Base-by-base conservation (phyloP, 2,888 invertebrate genomes). In the Epirrita christyi region DNA sequence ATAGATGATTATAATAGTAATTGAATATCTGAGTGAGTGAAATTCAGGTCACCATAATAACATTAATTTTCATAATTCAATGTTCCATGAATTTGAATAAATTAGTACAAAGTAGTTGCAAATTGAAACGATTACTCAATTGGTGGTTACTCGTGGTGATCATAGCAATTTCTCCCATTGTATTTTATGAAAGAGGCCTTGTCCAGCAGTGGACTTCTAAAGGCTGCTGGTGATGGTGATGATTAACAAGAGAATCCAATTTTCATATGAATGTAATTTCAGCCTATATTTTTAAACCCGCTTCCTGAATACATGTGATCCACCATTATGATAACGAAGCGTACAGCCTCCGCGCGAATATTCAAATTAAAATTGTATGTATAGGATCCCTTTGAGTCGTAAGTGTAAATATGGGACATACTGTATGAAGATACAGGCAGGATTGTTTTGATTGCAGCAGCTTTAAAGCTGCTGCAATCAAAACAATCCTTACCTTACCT, bases 281-380 rank as follows among this genome's bases (percentile, higher is more conserved):
- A 38, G 46, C 40, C 40, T 42, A 46, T 54, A 50, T 54, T 58
- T 58, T 53, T 53, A 58, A 58, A 49, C 48, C 49, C 49, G 28
- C 47, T 13, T 48, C 44, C 46, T 55, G 47, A 45, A 21, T 48
- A 45, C 40, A 48, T 50, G 45, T 55, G 72, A 76, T 75, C 71
- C 75, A 68, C 71, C 75, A 76, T 83, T 81, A 81, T 83, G 81
- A 77, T 81, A 86, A 83, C 75, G 76, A 81, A 78, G 71, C 67
- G 63, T 57, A 71, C 67, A 56, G 43, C 48, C 64, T 61, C 48
- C 59, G 55, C 60, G 71, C 73, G 80, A 82, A 83, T 81, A 83
- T 86, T 85, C 75, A 86, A 83, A 85, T 85, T 79, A 81, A 84
- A 85, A 80, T 78, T 71, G 69, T 75, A 77, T 69, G 8, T 21